These are phyloP conservation scores for Pseudochirops cupreus DNA, from an alignment of 2,797 vertebrate genomes.

Conservation along the genomic window DNA sequence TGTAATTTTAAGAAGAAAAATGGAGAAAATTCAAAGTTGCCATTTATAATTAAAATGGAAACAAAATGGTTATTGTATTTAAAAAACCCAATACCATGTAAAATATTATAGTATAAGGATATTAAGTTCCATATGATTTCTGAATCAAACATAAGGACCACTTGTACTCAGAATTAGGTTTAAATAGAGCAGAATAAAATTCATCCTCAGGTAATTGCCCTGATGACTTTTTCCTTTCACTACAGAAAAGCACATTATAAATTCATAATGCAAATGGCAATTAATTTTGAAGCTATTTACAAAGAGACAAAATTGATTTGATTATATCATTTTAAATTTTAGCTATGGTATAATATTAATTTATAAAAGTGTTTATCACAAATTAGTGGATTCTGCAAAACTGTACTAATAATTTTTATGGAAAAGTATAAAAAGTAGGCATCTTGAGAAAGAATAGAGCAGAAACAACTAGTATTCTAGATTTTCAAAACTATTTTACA, in stretches of 20 bases:
- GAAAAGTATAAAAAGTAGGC: slow-evolving; percentile 16
- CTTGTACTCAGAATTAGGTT: background rate
- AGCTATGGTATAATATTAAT: background rate
- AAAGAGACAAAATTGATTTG: background rate
- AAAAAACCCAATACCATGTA: background rate
- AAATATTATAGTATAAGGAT: background rate
- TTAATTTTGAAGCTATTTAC: slow-evolving; percentile 32
- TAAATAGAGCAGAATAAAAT: slow-evolving; percentile 27
- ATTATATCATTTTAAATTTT: slow-evolving; percentile 8
- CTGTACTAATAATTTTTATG: slow-evolving; percentile 7
- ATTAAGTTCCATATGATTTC: background rate
- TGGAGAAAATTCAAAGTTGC: background rate
- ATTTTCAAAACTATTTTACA: slow-evolving; percentile 27
- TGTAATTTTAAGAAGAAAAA: background rate
- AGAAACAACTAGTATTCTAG: background rate
- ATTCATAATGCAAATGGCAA: background rate
- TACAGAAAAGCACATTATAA: slow-evolving; percentile 6
- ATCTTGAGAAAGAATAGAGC: background rate
- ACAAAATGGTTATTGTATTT: background rate
- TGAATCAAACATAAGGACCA: slow-evolving; percentile 24
- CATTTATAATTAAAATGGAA: background rate
- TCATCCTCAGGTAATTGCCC: background rate
- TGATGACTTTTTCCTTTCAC: background rate
- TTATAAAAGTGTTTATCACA: background rate
- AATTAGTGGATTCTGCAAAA: slow-evolving; percentile 11